Evolutionary conservation across 1,140 invertebrate species (phyloP).

Genomic region (Drosophila oshimai): DNA sequence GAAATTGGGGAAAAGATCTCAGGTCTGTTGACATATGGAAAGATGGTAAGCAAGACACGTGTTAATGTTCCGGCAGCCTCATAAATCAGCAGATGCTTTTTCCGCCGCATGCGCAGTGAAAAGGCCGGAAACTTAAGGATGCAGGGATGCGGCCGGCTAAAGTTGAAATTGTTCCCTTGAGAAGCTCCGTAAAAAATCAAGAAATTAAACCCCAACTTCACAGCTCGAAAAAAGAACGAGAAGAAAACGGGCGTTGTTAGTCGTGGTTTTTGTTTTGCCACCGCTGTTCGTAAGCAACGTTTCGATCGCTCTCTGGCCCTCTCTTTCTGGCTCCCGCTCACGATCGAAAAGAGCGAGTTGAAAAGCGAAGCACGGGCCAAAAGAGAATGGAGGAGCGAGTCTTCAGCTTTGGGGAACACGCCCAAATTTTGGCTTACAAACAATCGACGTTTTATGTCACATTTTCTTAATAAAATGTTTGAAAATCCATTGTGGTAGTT

Average conservation of each 20-base stretch:
- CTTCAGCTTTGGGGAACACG: slow-evolving; percentile 72
- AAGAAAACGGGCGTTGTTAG: slow-evolving; percentile 62
- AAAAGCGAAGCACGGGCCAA: slow-evolving; percentile 54
- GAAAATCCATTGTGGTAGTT: background rate
- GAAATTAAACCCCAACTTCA: background rate
- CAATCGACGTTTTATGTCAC: slow-evolving; percentile 47
- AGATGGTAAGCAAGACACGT: slow-evolving; percentile 12
- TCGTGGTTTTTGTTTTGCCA: slow-evolving; percentile 67
- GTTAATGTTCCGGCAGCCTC: slow-evolving; percentile 16
- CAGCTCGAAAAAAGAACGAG: background rate
- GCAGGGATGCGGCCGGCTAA: slow-evolving; percentile 15
- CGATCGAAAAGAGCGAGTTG: slow-evolving; percentile 67
- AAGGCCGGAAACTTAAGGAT: slow-evolving; percentile 18
- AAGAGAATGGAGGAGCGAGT: slow-evolving; percentile 65
- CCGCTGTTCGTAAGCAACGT: slow-evolving; percentile 65
- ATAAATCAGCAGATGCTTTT: slow-evolving; percentile 25
- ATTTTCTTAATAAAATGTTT: background rate
- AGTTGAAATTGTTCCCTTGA: slow-evolving; percentile 2
- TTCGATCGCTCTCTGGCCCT: slow-evolving; percentile 27
- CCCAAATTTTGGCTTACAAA: slow-evolving; percentile 69
- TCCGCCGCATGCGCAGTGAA: slow-evolving; percentile 31
- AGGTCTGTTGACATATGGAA: slow-evolving; percentile 38
- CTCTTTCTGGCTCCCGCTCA: background rate
- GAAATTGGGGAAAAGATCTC: background rate
- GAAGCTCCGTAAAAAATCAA: background rate